Base-by-base conservation (phyloP, 2,888 invertebrate genomes). In the Agelastica alni region DNA sequence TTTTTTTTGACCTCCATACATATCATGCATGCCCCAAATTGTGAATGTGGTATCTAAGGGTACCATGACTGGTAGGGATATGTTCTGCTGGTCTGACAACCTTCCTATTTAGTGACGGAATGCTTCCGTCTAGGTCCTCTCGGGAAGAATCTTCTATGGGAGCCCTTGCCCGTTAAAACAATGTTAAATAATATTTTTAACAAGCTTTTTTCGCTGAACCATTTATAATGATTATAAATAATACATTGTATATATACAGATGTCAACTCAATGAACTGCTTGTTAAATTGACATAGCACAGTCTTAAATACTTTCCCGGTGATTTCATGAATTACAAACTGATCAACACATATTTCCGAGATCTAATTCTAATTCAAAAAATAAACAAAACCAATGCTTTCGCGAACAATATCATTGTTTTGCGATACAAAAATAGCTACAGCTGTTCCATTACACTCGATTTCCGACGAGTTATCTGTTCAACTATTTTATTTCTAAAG, bases 371-470 rank as follows among this genome's bases (percentile, higher is more conserved):
- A n/a, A 36, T 10, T 4, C 37, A 12, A 10, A 39, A 39, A 39
- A n/a, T 5, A 39, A 39, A 18, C 3, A 20, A 12, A 39, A 16
- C 18, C 18, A 3, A 7, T 39, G 20, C 37, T 10, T 39, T 39
- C 5, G 37, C 37, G 4, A 39, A 43, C 43, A 43, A 43, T 43
- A 43, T 43, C 9, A 32, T 45, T 45, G 32, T 45, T 20, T 45
- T 45, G 45, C 30, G 14, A 18, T 30, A 34, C 32, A 34, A 32
- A 45, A 45, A 45, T 45, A 45, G 32, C 31, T 20, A 10, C 45
- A 45, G 45, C 45, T 45, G 45, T 45, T 45, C 9, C 32, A 20
- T 34, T 45, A 16, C 45, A 30, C 45, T 13, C 45, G 26, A 45
- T 45, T 45, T 45, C 18, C 18, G 20, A 12, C 30, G 28, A 45